Base-by-base conservation (phyloP, 2,888 invertebrate species). In the Candidula unifasciata region DNA sequence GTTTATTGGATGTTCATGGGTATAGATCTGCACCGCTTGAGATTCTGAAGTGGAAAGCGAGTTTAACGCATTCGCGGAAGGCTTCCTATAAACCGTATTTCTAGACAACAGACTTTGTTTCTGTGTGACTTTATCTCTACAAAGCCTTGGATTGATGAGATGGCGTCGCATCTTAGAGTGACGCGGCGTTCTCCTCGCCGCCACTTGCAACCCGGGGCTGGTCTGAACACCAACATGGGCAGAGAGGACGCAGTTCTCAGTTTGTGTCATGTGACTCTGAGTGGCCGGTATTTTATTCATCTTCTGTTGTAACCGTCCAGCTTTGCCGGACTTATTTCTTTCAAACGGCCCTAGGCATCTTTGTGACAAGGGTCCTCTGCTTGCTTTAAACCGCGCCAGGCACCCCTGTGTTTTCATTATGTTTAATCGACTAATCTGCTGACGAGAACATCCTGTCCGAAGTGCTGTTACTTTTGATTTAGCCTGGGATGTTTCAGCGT, bases 141-240 rank as follows among this genome's bases (percentile, higher is more conserved):
- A 16, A 3, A 78, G 13, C 33, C 37, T 60, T 10, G 60, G 24
- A 27, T 33, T 37, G 3, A 27, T 13, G 21, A 16, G 10, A 37
- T n/a, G n/a, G 21, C n/a, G 64, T 24, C 27, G 64, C 13, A 2
- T 16, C 18, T 33, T 78, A 16, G 1, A 44, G 2, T 44, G 10
- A 16, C 2, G 44, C 2, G 27, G n/a, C 3, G 57, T 3, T 21
- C 33, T 57, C 2, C 24, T 33, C 2, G 35, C 2, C 6, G 24
- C 3, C 3, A 44, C 27, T 0, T n/a, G 33, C 27, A 79, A 27
- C 16, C 54, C 24, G 8, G 83, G 83, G 21, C 79, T 83, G 30
- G 83, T 83, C 44, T 83, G 83, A 6, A 83, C 71, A 60, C 37
- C 79, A 24, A 83, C 83, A 64, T 71, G 37, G 10, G 35, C 44